A percentile compares a stretch with the other conserved stretches of the same genome.
Evolutionary conservation across 2,888 invertebrate species (phyloP).

Genomic region (Acanthoscelides obtectus): DNA sequence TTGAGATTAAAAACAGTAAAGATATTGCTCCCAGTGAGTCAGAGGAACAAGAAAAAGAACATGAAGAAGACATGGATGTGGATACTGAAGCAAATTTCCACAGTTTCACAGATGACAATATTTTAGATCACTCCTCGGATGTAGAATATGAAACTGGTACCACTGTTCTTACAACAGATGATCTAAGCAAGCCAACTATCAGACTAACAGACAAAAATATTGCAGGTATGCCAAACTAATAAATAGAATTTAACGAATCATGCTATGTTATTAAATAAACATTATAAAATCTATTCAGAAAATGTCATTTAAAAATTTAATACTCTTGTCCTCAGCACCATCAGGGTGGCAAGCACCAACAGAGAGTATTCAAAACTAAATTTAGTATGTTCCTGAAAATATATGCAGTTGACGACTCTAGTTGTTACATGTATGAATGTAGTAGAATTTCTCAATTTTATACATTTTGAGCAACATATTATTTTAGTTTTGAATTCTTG

Average conservation of each 20-base stretch:
- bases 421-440: too few relatives aligned
- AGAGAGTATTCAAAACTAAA: too few relatives aligned
- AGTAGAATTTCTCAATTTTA: too few relatives aligned
- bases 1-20: constrained; percentile 31
- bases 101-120: constrained; percentile 14
- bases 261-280: background rate
- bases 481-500: too few relatives aligned
- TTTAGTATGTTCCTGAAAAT: too few relatives aligned
- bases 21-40: constrained; percentile 6
- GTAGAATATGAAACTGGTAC: constrained; percentile 39
- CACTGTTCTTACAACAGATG: constrained; percentile 10
- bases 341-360: too few relatives aligned
- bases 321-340: too few relatives aligned
- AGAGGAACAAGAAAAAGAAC: constrained; percentile 4
- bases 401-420: too few relatives aligned
- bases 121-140: constrained; percentile 34
- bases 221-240: background rate
- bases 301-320: too few relatives aligned
- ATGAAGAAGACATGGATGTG: constrained; percentile 15
- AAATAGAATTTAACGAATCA: background rate
- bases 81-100: constrained; percentile 21
- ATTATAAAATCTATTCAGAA: too few relatives aligned
- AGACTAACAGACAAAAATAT: constrained; percentile 1
- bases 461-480: too few relatives aligned
- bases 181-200: background rate